phyloP scores from a whole-genome alignment of 2,888 invertebrate genomes.

The Synergus gifuensis region DNA sequence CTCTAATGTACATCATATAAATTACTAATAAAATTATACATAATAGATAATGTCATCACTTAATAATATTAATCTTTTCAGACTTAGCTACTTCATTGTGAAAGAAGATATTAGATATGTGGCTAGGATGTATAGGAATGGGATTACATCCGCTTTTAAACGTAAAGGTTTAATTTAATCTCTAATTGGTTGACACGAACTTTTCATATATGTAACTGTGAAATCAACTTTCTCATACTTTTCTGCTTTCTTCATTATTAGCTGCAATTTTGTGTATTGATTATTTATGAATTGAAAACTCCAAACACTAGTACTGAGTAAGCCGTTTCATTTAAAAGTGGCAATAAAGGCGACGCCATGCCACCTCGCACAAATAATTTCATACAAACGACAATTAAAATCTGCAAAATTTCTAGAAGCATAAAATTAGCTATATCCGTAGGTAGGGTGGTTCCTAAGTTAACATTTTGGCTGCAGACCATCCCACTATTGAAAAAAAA shows the following conservation, averaged over 20 bases:
- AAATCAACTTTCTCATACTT: neutral
- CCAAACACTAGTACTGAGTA: neutral
- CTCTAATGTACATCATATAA: neutral
- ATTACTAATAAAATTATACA: neutral
- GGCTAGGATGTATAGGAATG: neutral
- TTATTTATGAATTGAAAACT: no score
- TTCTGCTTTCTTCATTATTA: no score
- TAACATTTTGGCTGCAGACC: no score
- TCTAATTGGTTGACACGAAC: neutral
- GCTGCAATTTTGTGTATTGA: no score
- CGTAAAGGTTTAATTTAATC: neutral
- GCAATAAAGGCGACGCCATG: neutral
- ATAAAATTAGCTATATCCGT: neutral
- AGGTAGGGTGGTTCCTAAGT: neutral
- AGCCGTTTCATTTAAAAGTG: neutral
- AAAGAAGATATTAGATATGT: neutral
- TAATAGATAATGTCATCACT: neutral
- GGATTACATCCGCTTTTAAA: neutral
- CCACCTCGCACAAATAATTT: neutral
- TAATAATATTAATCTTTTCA: neutral
- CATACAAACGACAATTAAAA: neutral
- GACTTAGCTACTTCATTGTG: neutral
- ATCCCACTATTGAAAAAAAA: no score
- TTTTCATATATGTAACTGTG: neutral
- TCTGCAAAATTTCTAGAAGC: neutral